Percentiles rank a stretch among this genome's conserved stretches.
Conservation (phyloP, 2,797 vertebrate species). For the Urocyon cinereoargenteus region DNA sequence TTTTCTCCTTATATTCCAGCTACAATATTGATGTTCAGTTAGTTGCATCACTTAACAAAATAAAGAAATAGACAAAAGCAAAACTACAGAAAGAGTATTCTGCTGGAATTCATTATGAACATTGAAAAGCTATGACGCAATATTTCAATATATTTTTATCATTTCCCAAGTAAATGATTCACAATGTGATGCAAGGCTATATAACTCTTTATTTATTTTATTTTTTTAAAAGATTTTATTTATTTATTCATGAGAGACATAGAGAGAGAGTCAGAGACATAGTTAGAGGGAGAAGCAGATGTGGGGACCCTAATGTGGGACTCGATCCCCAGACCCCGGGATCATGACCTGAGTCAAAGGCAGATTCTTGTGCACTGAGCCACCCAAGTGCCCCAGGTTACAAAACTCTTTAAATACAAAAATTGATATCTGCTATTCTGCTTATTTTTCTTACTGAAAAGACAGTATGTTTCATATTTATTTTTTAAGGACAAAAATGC, state of each 20-base stretch:
- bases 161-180: neutral
- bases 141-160: neutral
- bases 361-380: too few relatives aligned
- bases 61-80: neutral
- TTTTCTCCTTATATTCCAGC: neutral
- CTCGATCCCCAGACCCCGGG: too few relatives aligned
- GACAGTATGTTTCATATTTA: neutral
- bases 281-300: too few relatives aligned
- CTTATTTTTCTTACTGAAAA: conserved; percentile 49
- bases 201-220: neutral
- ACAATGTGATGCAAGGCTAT: neutral
- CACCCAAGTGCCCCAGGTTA: neutral
- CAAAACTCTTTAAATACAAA: conserved; percentile 35
- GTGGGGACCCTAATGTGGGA: too few relatives aligned
- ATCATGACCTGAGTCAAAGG: too few relatives aligned
- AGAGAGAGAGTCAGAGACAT: too few relatives aligned
- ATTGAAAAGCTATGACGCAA: conserved; percentile 17
- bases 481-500: conserved; percentile 22
- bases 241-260: too few relatives aligned
- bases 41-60: conserved; percentile 4
- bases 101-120: neutral
- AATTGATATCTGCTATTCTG: neutral
- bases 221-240: too few relatives aligned
- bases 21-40: neutral
- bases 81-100: neutral